Percentiles rank a stretch among this genome's conserved stretches.
These are phyloP conservation scores for Platerodrilus igneus DNA, from an alignment of 2,888 invertebrate species.

Conservation along the genomic window DNA sequence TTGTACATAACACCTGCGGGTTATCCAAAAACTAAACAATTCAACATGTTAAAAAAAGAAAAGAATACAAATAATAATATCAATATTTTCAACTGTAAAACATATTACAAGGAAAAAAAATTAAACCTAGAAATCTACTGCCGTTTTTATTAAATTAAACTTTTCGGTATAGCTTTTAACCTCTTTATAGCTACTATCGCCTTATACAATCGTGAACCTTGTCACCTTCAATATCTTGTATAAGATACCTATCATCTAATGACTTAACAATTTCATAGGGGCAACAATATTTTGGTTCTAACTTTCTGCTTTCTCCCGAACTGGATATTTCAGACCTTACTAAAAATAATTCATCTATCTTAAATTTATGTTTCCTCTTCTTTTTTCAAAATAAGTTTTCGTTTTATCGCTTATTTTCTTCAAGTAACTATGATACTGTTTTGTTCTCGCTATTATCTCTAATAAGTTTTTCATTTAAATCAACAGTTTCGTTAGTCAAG, in stretches of 20 bases:
- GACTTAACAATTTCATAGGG: conserved; percentile 4
- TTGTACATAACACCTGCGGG: no score
- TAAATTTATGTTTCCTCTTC: not conserved
- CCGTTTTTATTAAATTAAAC: no score
- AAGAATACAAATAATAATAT: no score
- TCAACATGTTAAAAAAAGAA: no score
- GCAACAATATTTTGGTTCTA: conserved; percentile 5
- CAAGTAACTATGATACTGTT: not conserved
- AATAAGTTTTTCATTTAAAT: not conserved
- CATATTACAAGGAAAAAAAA: no score
- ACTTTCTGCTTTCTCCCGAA: conserved; percentile 6
- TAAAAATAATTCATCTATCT: not conserved
- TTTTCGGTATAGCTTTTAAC: no score
- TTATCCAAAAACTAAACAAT: no score
- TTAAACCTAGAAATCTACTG: no score
- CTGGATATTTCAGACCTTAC: not conserved
- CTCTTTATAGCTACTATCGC: not conserved
- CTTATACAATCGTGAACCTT: not conserved
- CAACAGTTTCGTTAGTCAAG: not conserved
- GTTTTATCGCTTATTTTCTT: not conserved
- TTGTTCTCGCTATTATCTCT: not conserved
- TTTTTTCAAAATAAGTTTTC: not conserved
- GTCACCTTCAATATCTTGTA: conserved; percentile 6
- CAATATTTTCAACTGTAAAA: no score
- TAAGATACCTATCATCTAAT: conserved; percentile 8